Evolutionary conservation across 2,113 vertebrate species (phyloP).

Genomic region (Carassius carassius): DNA sequence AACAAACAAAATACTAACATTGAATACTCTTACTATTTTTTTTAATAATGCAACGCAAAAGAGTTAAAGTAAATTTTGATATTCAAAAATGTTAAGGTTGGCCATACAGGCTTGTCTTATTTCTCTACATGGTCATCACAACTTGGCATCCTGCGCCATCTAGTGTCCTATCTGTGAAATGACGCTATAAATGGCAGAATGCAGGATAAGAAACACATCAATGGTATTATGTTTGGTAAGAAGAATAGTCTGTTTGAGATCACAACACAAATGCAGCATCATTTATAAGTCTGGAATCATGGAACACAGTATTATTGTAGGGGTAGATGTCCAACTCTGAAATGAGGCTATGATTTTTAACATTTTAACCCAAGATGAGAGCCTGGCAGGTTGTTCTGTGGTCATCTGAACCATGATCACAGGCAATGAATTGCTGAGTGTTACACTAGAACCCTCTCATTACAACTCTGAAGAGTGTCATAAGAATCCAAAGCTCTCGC

Average conservation of each 20-base stretch:
- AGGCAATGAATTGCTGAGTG: constrained; percentile 19
- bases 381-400: constrained; percentile 5
- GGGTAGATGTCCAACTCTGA: no score
- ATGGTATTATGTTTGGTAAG: not conserved
- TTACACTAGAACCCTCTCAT: constrained; percentile 54
- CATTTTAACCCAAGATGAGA: not conserved
- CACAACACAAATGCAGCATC: not conserved
- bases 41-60: not conserved
- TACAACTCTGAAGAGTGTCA: constrained; percentile 59
- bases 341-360: not conserved
- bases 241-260: not conserved
- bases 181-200: not conserved
- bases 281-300: not conserved
- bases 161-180: constrained; percentile 57
- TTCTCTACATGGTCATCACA: not conserved
- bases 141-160: constrained; percentile 41
- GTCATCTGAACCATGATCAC: constrained; percentile 40
- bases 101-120: not conserved
- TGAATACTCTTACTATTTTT: not conserved
- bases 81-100: not conserved
- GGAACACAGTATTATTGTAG: not conserved
- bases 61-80: not conserved
- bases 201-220: not conserved
- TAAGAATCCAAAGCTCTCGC: constrained; percentile 75
- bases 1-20: not conserved